Percentiles rank a stretch among this genome's conserved stretches.
phyloP scores from a whole-genome alignment of 2,888 invertebrate species.

The Eubasilissa splendida region DNA sequence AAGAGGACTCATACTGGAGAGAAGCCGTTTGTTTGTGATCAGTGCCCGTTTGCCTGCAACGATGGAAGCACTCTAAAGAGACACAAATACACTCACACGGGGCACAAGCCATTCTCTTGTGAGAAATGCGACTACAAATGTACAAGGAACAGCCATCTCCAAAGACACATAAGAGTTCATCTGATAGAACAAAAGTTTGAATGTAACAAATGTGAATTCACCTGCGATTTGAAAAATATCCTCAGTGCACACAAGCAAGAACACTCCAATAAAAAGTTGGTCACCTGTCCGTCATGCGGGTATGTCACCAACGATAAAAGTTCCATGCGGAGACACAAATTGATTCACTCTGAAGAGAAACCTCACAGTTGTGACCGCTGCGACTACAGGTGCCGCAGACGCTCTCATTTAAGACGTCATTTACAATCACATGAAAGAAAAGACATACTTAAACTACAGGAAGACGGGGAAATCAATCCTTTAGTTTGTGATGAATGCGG shows the following conservation, averaged over 20 bases:
- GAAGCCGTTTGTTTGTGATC: slow-evolving; percentile 29
- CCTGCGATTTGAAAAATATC: slow-evolving; percentile 11
- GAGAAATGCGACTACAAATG: slow-evolving; percentile 36
- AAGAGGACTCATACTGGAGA: slow-evolving; percentile 39
- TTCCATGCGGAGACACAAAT: slow-evolving; percentile 33
- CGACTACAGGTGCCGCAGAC: slow-evolving; percentile 36
- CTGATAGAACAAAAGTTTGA: neutral
- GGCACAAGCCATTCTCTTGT: slow-evolving; percentile 35
- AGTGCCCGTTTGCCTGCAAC: slow-evolving; percentile 39
- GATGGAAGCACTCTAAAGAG: slow-evolving; percentile 35
- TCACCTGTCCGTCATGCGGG: slow-evolving; percentile 32
- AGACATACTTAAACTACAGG: slow-evolving; percentile 21
- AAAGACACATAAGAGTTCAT: slow-evolving; percentile 38
- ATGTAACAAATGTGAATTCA: slow-evolving; percentile 25
- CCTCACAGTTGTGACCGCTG: slow-evolving; percentile 40
- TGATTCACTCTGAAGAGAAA: slow-evolving; percentile 42
- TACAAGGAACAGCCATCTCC: slow-evolving; percentile 35
- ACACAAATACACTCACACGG: slow-evolving; percentile 36
- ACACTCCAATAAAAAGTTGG: slow-evolving; percentile 37
- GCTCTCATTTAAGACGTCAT: slow-evolving; percentile 39
- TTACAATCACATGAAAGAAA: slow-evolving; percentile 39
- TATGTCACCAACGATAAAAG: slow-evolving; percentile 33
- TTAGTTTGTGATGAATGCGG: slow-evolving; percentile 37
- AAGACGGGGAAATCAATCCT: slow-evolving; percentile 28
- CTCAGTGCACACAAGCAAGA: slow-evolving; percentile 22